Evolutionary conservation across 2,113 vertebrate species (phyloP).

Genomic region (Eurypyga helias): DNA sequence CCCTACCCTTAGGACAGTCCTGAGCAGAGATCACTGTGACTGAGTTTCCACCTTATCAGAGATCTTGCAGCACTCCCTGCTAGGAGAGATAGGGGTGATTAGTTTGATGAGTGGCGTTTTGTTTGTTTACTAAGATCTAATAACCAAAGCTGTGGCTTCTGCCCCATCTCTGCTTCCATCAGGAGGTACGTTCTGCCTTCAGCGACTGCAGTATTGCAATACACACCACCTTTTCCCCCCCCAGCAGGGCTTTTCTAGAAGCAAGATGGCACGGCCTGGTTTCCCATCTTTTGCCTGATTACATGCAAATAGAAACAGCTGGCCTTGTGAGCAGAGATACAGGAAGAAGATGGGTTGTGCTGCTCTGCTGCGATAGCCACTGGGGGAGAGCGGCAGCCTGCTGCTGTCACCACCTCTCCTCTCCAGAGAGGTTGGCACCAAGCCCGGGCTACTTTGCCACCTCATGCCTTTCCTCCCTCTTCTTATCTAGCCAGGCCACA

Average conservation of each 20-base stretch:
- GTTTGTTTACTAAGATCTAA: background rate
- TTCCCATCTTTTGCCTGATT: background rate
- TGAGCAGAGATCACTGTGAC: background rate
- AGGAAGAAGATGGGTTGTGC: background rate
- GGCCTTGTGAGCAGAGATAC: background rate
- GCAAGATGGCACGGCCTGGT: background rate
- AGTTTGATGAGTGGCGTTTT: background rate
- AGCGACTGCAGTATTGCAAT: background rate
- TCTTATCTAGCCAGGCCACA: background rate
- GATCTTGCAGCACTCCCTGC: background rate
- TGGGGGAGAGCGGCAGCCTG: background rate
- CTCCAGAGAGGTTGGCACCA: background rate
- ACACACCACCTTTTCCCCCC: background rate
- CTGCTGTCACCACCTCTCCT: background rate
- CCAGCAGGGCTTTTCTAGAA: background rate
- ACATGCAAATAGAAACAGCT: background rate
- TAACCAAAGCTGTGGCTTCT: background rate
- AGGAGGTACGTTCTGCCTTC: background rate
- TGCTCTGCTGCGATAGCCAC: background rate
- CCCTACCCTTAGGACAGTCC: background rate
- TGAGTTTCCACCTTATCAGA: background rate
- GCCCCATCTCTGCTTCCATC: background rate
- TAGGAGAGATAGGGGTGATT: background rate
- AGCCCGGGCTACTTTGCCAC: background rate
- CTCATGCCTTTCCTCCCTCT: background rate